phyloP scores from a whole-genome alignment of 2,113 vertebrate species.

The Channa argus region DNA sequence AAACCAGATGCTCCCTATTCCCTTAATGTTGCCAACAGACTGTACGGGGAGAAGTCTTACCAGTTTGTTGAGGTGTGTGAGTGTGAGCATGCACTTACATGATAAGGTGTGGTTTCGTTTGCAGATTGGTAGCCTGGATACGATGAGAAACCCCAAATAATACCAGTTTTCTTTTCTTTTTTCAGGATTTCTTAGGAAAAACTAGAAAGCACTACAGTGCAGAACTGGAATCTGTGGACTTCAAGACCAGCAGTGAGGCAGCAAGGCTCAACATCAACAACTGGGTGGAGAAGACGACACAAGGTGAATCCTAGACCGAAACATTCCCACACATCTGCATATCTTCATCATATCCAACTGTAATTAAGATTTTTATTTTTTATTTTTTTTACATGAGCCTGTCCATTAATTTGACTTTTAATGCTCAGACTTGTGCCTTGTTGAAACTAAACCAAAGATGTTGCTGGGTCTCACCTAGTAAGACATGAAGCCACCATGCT shows the following conservation, averaged over 20 bases:
- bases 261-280: slow-evolving; percentile 80
- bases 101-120: background rate
- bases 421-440: too few relatives aligned
- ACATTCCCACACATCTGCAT: too few relatives aligned
- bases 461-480: too few relatives aligned
- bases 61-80: slow-evolving; percentile 82
- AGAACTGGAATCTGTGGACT: slow-evolving; percentile 81
- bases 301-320: slow-evolving; percentile 62
- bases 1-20: slow-evolving; percentile 81
- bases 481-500: too few relatives aligned
- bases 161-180: slow-evolving; percentile 5
- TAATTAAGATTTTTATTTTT: background rate
- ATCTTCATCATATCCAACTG: background rate
- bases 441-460: too few relatives aligned
- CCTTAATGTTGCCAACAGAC: slow-evolving; percentile 87
- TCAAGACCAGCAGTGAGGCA: slow-evolving; percentile 44
- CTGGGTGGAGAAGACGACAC: slow-evolving; percentile 83
- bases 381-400: too few relatives aligned
- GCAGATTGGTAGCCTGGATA: too few relatives aligned
- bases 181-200: slow-evolving; percentile 75
- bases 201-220: slow-evolving; percentile 76
- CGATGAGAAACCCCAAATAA: background rate
- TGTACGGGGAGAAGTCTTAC: slow-evolving; percentile 91
- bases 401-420: too few relatives aligned
- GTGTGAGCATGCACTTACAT: background rate